Evolutionary conservation across 2,113 vertebrate species (phyloP).

Genomic region (Collichthys lucidus): DNA sequence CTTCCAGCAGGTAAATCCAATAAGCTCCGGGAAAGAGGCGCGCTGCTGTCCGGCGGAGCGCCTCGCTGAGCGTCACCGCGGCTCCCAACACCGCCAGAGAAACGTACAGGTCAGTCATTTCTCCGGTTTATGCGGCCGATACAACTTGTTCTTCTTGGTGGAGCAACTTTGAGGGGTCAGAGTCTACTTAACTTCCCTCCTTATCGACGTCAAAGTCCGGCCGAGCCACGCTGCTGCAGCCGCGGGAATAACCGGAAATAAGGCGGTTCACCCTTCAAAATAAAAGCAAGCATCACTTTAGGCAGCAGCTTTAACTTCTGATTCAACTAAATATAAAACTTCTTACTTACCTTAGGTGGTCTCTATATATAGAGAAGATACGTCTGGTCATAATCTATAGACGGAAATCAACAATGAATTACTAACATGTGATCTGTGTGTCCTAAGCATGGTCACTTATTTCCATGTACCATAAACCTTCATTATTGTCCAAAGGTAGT

Average conservation of each 20-base stretch:
- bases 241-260: neutral
- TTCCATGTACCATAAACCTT: no score
- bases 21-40: conserved; percentile 10
- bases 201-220: neutral
- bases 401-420: no score
- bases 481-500: no score
- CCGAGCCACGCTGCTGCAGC: neutral
- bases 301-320: neutral
- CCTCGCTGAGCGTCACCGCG: conserved; percentile 73
- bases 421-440: no score
- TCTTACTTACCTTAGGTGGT: no score
- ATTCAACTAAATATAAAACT: no score
- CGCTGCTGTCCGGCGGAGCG: conserved; percentile 37
- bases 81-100: conserved; percentile 53
- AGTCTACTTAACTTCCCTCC: neutral
- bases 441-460: no score
- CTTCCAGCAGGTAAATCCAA: conserved; percentile 76
- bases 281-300: conserved; percentile 13
- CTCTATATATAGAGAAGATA: no score
- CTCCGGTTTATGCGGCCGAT: no score
- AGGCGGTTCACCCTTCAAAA: neutral
- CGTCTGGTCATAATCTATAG: no score
- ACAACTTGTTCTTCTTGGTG: neutral
- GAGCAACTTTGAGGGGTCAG: neutral
- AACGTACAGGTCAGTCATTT: conserved; percentile 64